Percentiles rank a stretch among this genome's conserved stretches.
Evolutionary conservation across 1,140 invertebrate species (phyloP).

Genomic region (Brachionus paranguensis): DNA sequence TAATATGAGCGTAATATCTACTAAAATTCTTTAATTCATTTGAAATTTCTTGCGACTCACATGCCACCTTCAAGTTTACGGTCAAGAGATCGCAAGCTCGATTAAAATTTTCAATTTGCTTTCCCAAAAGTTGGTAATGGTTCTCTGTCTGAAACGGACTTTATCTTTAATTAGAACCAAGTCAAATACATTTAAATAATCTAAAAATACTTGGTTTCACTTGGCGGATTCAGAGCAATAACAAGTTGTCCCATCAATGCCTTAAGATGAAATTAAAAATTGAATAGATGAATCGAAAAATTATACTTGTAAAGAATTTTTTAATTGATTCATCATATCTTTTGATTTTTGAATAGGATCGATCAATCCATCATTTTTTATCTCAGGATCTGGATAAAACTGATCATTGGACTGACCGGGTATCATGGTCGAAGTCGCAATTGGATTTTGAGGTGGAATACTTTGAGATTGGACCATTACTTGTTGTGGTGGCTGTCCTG

Average conservation of each 20-base stretch:
- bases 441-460: not conserved
- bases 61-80: slow-evolving; percentile 11
- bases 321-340: not conserved
- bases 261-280: not conserved
- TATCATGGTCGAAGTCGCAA: not conserved
- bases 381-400: not conserved
- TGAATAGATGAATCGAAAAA: not conserved
- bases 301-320: not conserved
- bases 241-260: not conserved
- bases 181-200: not conserved
- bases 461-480: not conserved
- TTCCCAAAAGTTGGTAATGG: slow-evolving; percentile 23
- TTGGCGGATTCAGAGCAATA: not conserved
- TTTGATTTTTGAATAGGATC: slow-evolving; percentile 10
- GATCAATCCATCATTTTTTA: not conserved
- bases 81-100: not conserved
- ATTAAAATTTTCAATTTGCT: slow-evolving; percentile 35
- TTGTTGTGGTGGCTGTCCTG: not conserved
- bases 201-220: slow-evolving; percentile 19
- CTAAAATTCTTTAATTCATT: slow-evolving; percentile 5
- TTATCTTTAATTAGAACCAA: not conserved
- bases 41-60: slow-evolving; percentile 17
- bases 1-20: slow-evolving; percentile 27
- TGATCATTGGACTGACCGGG: not conserved
- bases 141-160: slow-evolving; percentile 28